Evolutionary conservation across 1,140 invertebrate genomes (phyloP), one percentile per base, ranked within the genome.

Genomic region (Drosophila littoralis): DNA sequence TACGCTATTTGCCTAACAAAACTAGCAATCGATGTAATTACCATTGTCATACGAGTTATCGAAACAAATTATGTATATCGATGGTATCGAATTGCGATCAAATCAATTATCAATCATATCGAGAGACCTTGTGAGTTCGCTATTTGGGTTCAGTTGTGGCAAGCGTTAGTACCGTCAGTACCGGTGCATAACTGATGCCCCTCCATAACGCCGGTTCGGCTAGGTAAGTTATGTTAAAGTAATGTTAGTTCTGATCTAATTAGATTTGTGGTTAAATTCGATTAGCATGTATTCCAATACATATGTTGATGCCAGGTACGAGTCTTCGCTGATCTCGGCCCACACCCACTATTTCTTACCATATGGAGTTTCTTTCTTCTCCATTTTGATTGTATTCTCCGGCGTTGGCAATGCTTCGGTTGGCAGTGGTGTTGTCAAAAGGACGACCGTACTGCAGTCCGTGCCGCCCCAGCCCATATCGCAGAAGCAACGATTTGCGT

Each of bases 401-500:
- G 84, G 75, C 17, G 91, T 92, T 71, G 93, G 83, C 73, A 93
- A 92, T 57, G 93, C 93, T 55, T 93, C 93, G 51, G 93, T 93
- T 90, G 93, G 93, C 79, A 91, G 92, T 63, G 94, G 92, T 46
- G 94, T 94, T 13, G 95, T 94, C 45, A 96, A 94, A 78, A 95
- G 94, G 73, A 95, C 94, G 76, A 94, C 93, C 67, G 96, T 94
- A 43, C 97, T 97, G 93, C 98, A 99, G 93, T 99, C 98, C 2
- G 94, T 92, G 22, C 97, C 98, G 35, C 94, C 95, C 97, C 97
- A 99, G 52, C 98, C 97, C 55, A 93, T 92, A 81, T 97, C 93
- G 93, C 98, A 99, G 90, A 97, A 96, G 93, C 98, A 99, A 75
- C 96, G 96, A 92, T 98, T 98, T 43, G 95, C 93, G 92, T 98